A percentile compares a stretch with the other conserved stretches of the same genome.
Conservation (phyloP, 2,888 invertebrate genomes). For the Dorcus hopei region DNA sequence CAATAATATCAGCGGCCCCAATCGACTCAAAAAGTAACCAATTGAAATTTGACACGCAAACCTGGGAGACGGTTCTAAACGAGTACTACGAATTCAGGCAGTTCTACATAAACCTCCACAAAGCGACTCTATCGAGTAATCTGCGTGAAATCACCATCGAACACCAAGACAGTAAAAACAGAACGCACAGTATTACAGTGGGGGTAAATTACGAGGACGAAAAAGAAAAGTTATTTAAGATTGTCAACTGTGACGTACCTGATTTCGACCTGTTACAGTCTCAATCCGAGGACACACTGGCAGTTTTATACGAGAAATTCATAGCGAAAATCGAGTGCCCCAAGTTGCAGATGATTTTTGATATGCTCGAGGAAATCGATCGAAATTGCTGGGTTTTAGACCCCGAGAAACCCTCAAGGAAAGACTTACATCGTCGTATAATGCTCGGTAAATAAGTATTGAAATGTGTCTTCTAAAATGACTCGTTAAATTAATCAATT, state of each 20-base stretch:
- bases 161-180: conserved; percentile 19
- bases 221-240: conserved; percentile 31
- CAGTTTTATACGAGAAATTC: conserved; percentile 37
- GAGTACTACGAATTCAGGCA: conserved; percentile 28
- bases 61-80: conserved; percentile 15
- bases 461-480: background rate
- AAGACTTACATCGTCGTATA: conserved; percentile 45
- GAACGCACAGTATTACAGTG: conserved; percentile 22
- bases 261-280: conserved; percentile 13
- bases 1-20: conserved; percentile 22
- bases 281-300: conserved; percentile 31
- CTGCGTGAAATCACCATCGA: conserved; percentile 20
- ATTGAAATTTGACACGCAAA: background rate
- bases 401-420: conserved; percentile 42
- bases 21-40: background rate
- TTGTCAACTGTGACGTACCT: conserved; percentile 37
- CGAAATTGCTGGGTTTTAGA: conserved; percentile 45
- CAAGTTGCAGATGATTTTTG: conserved; percentile 43
- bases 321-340: conserved; percentile 30
- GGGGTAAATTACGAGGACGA: conserved; percentile 26
- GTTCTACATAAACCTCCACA: conserved; percentile 26
- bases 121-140: conserved; percentile 21
- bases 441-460: conserved; percentile 37
- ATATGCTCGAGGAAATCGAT: conserved; percentile 48
- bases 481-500: background rate